phyloP scores from a whole-genome alignment of 1,140 invertebrate species.

The Drosophila pseudoobscura region DNA sequence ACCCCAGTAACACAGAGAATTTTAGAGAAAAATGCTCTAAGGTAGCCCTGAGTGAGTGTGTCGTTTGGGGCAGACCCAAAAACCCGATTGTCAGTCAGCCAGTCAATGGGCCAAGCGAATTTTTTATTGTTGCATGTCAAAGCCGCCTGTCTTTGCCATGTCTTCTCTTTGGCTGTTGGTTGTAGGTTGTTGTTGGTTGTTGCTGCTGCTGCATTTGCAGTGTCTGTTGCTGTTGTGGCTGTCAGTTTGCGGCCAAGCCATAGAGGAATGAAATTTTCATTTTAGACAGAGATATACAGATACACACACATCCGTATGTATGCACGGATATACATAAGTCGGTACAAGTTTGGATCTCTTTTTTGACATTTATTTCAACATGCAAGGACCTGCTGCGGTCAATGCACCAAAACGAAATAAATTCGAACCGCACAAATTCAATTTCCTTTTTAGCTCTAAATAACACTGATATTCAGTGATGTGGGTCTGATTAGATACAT shows the following conservation, averaged over 20 bases:
- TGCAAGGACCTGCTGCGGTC: slow-evolving; percentile 24
- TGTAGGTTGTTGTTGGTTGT: neutral
- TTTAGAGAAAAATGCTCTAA: neutral
- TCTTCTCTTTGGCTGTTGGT: slow-evolving; percentile 10
- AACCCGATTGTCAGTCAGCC: slow-evolving; percentile 41
- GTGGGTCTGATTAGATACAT: slow-evolving; percentile 40
- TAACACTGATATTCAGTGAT: slow-evolving; percentile 38
- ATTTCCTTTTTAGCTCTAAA: slow-evolving; percentile 34
- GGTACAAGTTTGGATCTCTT: slow-evolving; percentile 22
- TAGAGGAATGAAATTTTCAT: slow-evolving; percentile 52
- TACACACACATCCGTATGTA: neutral
- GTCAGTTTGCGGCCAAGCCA: slow-evolving; percentile 49
- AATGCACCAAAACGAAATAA: slow-evolving; percentile 22
- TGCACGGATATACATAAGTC: slow-evolving; percentile 30
- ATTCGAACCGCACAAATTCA: slow-evolving; percentile 45
- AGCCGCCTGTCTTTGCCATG: slow-evolving; percentile 43
- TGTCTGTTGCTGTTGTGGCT: slow-evolving; percentile 27
- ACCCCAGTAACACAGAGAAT: too few species aligned
- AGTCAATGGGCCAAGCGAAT: slow-evolving; percentile 52
- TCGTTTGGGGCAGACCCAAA: slow-evolving; percentile 12
- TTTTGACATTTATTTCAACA: slow-evolving; percentile 42
- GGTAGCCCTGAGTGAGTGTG: neutral
- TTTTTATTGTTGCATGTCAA: slow-evolving; percentile 52
- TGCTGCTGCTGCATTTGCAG: slow-evolving; percentile 2
- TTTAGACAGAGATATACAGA: slow-evolving; percentile 9